Evolutionary conservation across 2,888 invertebrate genomes (phyloP), one percentile per base, ranked within the genome.

Genomic region (Stenotaenia linearis): DNA sequence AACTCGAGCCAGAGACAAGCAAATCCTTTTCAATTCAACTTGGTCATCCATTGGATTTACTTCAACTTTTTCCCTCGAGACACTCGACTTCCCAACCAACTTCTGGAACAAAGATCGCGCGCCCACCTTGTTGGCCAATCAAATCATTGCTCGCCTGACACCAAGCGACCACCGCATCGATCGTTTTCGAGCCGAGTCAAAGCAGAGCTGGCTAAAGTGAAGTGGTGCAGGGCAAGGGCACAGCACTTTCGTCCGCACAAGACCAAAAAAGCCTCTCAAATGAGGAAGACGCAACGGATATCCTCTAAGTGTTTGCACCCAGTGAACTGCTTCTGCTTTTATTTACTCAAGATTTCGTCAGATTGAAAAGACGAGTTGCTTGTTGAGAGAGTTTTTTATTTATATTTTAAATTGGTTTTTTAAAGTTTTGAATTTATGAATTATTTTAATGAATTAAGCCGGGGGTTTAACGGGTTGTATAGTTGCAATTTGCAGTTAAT

Each of bases 261-360:
- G 69, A 69, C 69, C 28, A 15, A 69, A 69, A 69, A 69, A 69
- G 25, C 69, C 69, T 69, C 25, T 69, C 69, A 28, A 69, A 69
- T 69, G 28, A 69, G 25, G 10, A 28, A 69, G 69, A 69, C 69
- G 69, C 69, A 69, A 69, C 69, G 69, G 69, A 69, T 69, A 69
- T 69, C 69, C 69, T 69, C 69, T 10, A n/a, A 69, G 69, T 69
- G 69, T 69, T 69, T 69, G 69, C 69, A 69, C 69, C 69, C 69
- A 28, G 10, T 69, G 25, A 69, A 28, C 69, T 69, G 25, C 25
- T 28, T 69, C 10, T 69, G 21, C 12, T 69, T 45, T 69, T 50
- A 18, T 69, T 69, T 69, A 28, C 69, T 69, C 25, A 10, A 12
- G 69, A 69, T 28, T 69, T 69, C 50, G 69, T 12, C 4, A 28